Base-by-base conservation (phyloP, 2,797 vertebrate species). In the Cetoscarus ocellatus region DNA sequence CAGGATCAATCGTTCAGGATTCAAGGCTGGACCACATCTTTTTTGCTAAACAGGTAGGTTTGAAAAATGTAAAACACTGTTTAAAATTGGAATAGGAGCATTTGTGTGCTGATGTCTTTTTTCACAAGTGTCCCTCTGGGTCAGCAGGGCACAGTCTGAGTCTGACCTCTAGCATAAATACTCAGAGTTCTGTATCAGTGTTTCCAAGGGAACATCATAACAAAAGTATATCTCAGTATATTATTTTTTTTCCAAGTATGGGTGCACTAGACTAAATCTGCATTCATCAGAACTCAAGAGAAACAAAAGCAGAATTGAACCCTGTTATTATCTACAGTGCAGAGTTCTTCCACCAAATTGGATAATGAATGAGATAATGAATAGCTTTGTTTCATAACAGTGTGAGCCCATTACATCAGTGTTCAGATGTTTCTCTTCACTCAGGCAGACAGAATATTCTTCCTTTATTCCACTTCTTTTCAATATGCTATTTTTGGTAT, bases 1-100 rank as follows among this genome's bases (percentile, higher is more conserved):
- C 97, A 0, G 98, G 98, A 63, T 99, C 97, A 27, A 96, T 99
- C 73, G 98, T 99, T 58, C 97, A 97, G 83, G 98, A 99, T 89
- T 99, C 98, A 36, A 96, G 98, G 88, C 94, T 99, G 57, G 98
- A 99, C 70, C 96, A 96, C 6, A 96, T 99, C 84, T 99, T 99
- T 92, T 99, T 99, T 94, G 98, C 98, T 60, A 99, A 99, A 88
- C 98, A 99, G 96, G 98, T 97, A 81, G 5, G 54, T 8, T 13
- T 0, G 7, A 0, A 27, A 27, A n/a, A 5, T 1, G 1, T 10
- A 1, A n/a, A 7, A 43, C n/a, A 44, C 0, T 0, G 34, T n/a
- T 13, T 43, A 9, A 3, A 17, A 38, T 27, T 10, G 7, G 8
- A 10, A 61, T 14, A 0, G 14, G 6, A 52, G 7, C 8, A 12